phyloP scores from a whole-genome alignment of 2,113 vertebrate species.

The Shinisaurus crocodilurus region DNA sequence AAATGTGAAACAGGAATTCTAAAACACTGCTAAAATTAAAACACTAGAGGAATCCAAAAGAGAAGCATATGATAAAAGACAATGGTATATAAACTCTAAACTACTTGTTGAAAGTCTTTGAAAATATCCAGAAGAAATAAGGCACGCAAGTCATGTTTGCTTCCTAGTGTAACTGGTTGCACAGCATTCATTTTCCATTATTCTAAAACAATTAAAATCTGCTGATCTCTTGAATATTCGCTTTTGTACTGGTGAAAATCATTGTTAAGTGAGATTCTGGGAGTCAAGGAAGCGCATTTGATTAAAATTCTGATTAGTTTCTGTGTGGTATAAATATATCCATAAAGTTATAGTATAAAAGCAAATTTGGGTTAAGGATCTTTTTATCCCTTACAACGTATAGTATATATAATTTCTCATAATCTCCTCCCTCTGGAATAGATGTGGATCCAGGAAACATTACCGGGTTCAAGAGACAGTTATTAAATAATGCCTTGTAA shows the following conservation, averaged over 20 bases:
- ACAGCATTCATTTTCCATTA: conserved; percentile 59
- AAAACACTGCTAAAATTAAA: conserved; percentile 38
- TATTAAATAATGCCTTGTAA: not conserved
- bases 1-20: accelerated
- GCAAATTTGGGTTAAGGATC: not conserved
- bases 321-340: not conserved
- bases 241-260: not conserved
- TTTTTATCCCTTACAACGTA: not conserved
- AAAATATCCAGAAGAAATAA: conserved; percentile 63
- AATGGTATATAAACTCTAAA: conserved; percentile 47
- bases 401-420: not conserved
- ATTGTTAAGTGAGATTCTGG: conserved; percentile 13
- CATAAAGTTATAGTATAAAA: not conserved
- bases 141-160: conserved; percentile 60
- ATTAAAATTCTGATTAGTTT: accelerated
- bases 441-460: not conserved
- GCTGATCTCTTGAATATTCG: conserved; percentile 52
- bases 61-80: conserved; percentile 14
- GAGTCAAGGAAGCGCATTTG: conserved; percentile 13
- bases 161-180: conserved; percentile 63
- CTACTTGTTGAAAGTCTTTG: conserved; percentile 50
- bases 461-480: not conserved
- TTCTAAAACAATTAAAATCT: conserved; percentile 40
- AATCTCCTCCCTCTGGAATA: not conserved
- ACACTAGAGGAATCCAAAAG: not conserved